Evolutionary conservation across 2,797 vertebrate genomes (phyloP).

Genomic region (Pseudochaenichthys georgianus): DNA sequence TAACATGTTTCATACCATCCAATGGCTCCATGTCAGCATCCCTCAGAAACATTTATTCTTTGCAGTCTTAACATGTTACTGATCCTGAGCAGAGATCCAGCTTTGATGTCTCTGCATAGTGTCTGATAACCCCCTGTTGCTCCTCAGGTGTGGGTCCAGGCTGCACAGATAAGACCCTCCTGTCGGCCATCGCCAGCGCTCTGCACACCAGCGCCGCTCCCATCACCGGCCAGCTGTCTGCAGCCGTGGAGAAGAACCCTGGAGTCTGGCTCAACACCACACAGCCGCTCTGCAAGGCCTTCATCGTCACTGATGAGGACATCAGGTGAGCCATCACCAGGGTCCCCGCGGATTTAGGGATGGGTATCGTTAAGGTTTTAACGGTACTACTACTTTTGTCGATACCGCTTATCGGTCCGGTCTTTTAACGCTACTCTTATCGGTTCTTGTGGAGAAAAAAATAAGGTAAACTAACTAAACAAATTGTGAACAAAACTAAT

Average conservation of each 20-base stretch:
- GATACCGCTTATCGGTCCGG: too few relatives aligned
- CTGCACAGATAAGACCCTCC: conserved; percentile 95
- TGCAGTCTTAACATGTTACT: background rate
- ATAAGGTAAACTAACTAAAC: too few relatives aligned
- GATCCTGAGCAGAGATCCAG: background rate
- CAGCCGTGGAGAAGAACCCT: conserved; percentile 97
- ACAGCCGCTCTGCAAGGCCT: conserved; percentile 97
- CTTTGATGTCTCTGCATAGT: background rate
- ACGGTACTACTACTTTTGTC: too few relatives aligned
- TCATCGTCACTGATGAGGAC: conserved; percentile 98
- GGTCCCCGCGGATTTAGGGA: too few relatives aligned
- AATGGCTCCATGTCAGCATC: too few relatives aligned
- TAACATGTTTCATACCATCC: too few relatives aligned
- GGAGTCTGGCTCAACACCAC: conserved; percentile 98
- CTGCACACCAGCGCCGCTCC: conserved; percentile 97
- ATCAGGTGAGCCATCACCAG: conserved; percentile 87
- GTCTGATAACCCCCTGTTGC: background rate
- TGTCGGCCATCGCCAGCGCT: conserved; percentile 96
- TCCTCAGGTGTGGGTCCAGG: conserved; percentile 93
- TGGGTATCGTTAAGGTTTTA: too few relatives aligned
- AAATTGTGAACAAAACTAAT: too few relatives aligned
- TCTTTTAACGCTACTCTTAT: too few relatives aligned
- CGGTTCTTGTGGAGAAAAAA: too few relatives aligned
- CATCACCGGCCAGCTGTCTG: conserved; percentile 97
- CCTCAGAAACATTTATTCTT: background rate